A percentile compares a stretch with the other conserved stretches of the same genome.
Conservation (phyloP, 35 echinoderm and acorn worm genomes). For the Heliocidaris tuberculata region DNA sequence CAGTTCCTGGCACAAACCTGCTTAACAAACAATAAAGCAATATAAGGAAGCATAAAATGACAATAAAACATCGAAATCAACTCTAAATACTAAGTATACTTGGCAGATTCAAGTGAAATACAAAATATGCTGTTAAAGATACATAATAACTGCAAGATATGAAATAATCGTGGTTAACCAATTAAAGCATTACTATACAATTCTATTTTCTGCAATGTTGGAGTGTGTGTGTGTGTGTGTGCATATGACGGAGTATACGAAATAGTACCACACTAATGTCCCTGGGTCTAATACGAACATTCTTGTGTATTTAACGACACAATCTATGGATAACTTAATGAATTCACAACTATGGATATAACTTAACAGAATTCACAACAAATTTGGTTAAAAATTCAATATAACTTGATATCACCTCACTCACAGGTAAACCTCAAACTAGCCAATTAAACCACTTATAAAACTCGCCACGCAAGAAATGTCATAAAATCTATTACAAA, state of each 20-base stretch:
- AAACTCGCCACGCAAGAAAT: not conserved
- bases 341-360: not conserved
- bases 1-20: not conserved
- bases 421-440: not conserved
- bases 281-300: not conserved
- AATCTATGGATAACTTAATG: not conserved
- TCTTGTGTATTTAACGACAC: not conserved
- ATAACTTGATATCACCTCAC: not conserved
- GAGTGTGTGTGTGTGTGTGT: not conserved
- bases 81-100: not conserved
- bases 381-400: conserved; percentile 12
- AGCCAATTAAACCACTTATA: not conserved
- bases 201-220: not conserved
- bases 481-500: conserved; percentile 5
- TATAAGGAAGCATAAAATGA: not conserved
- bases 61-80: not conserved
- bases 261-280: not conserved
- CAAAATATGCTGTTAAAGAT: not conserved
- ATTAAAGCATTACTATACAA: not conserved
- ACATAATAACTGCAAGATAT: not conserved
- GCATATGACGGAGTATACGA: not conserved
- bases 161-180: not conserved
- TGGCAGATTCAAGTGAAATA: not conserved
- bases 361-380: not conserved
- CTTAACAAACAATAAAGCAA: not conserved